Evolutionary conservation across 2,888 invertebrate species (phyloP).

Genomic region (Oligia strigilis): DNA sequence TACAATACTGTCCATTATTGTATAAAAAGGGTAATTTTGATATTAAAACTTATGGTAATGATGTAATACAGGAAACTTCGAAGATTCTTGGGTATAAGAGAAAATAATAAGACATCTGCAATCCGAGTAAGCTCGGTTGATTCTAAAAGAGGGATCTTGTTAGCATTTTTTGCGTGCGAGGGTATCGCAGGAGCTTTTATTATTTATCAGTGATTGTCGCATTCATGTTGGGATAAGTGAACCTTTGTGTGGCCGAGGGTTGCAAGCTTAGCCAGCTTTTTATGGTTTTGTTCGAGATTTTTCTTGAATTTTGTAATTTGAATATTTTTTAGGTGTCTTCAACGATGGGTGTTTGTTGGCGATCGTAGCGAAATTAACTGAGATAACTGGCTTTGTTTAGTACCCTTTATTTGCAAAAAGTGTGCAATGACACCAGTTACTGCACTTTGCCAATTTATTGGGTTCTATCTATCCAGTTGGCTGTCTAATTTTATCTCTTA

Average conservation of each 20-base stretch:
- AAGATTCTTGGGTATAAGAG: conserved; percentile 17
- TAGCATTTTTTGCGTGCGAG: conserved; percentile 69
- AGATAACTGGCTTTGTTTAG: not conserved
- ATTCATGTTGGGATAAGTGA: conserved; percentile 74
- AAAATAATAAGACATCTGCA: conserved; percentile 62
- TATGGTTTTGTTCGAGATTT: not conserved
- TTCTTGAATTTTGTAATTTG: conserved; percentile 17
- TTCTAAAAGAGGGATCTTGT: conserved; percentile 61
- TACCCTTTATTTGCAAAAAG: not conserved
- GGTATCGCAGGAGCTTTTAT: conserved; percentile 70
- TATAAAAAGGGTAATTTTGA: conserved; percentile 32
- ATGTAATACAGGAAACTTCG: conserved; percentile 38
- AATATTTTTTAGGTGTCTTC: conserved; percentile 3
- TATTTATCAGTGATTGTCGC: conserved; percentile 74
- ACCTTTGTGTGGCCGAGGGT: conserved; percentile 63
- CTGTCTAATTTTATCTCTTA: not conserved
- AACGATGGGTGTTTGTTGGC: not conserved
- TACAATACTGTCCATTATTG: conserved; percentile 9
- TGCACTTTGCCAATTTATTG: not conserved
- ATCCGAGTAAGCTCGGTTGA: conserved; percentile 57
- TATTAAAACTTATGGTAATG: conserved; percentile 34
- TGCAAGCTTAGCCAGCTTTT: conserved; percentile 27
- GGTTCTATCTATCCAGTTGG: not conserved
- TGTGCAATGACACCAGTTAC: not conserved
- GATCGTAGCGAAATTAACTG: not conserved